phyloP scores from a whole-genome alignment of 2,113 vertebrate species.

The Macroglossus sobrinus region DNA sequence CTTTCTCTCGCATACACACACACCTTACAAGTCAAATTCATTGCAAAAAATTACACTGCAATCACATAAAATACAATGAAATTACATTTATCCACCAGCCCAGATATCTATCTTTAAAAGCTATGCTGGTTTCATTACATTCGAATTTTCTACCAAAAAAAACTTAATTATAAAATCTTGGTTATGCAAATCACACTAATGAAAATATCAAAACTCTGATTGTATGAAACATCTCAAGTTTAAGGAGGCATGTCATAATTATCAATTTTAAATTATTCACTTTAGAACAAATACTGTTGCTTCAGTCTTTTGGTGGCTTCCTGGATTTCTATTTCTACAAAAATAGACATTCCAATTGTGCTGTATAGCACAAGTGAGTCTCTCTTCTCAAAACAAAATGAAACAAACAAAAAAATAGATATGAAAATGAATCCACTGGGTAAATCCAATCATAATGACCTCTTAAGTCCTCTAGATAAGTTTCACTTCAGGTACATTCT shows the following conservation, averaged over 20 bases:
- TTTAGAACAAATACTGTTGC: neutral
- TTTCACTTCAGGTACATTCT: neutral
- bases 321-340: conserved; percentile 12
- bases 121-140: conserved; percentile 39
- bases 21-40: neutral
- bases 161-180: neutral
- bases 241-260: conserved; percentile 18
- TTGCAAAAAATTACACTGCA: neutral
- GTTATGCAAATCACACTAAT: conserved; percentile 36
- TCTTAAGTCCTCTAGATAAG: neutral
- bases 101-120: neutral
- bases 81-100: neutral
- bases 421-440: neutral
- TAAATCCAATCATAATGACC: neutral
- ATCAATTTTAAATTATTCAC: conserved; percentile 46
- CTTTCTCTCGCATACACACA: neutral
- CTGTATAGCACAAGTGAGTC: neutral
- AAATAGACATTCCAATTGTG: neutral
- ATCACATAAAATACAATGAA: conserved; percentile 11
- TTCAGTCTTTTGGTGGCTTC: neutral
- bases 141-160: conserved; percentile 27
- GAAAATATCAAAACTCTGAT: conserved; percentile 18
- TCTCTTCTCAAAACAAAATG: neutral
- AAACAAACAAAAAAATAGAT: neutral
- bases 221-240: conserved; percentile 16